Percentiles rank a stretch among this genome's conserved stretches.
Conservation (phyloP, 2,888 invertebrate species). For the Heliconius erato region DNA sequence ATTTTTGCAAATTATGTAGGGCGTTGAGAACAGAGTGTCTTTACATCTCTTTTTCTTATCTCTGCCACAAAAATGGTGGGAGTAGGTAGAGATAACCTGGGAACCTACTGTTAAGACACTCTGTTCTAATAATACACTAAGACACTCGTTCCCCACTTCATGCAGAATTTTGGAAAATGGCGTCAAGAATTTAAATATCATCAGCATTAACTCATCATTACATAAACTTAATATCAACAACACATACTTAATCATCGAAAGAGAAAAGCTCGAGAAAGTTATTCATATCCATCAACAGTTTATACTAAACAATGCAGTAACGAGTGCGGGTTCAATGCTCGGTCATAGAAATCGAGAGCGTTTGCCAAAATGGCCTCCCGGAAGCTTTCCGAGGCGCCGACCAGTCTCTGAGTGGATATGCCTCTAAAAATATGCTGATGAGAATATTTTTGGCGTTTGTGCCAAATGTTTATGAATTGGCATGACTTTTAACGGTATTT, state of each 20-base stretch:
- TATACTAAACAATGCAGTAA: neutral
- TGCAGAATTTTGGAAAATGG: no score
- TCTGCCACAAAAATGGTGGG: no score
- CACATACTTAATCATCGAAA: neutral
- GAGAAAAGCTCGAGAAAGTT: slow-evolving; percentile 8
- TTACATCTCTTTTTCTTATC: no score
- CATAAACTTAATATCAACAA: neutral
- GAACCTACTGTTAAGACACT: no score
- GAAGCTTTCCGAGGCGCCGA: slow-evolving; percentile 3
- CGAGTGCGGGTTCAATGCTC: slow-evolving; percentile 19
- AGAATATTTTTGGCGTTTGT: slow-evolving; percentile 6
- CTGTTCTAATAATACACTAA: no score
- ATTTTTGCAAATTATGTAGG: no score
- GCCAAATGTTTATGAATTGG: slow-evolving; percentile 16
- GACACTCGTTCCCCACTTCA: no score
- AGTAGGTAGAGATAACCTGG: no score
- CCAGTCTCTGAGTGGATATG: slow-evolving; percentile 12
- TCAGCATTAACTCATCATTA: neutral
- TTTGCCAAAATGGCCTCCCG: slow-evolving; percentile 15
- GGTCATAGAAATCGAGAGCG: slow-evolving; percentile 23
- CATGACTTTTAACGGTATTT: neutral
- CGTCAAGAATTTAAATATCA: neutral
- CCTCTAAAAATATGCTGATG: slow-evolving; percentile 11
- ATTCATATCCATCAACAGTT: neutral
- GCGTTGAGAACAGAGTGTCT: no score